These are phyloP conservation scores for Lycodopsis pacificus DNA, from an alignment of 2,797 vertebrate species.

Conservation along the genomic window DNA sequence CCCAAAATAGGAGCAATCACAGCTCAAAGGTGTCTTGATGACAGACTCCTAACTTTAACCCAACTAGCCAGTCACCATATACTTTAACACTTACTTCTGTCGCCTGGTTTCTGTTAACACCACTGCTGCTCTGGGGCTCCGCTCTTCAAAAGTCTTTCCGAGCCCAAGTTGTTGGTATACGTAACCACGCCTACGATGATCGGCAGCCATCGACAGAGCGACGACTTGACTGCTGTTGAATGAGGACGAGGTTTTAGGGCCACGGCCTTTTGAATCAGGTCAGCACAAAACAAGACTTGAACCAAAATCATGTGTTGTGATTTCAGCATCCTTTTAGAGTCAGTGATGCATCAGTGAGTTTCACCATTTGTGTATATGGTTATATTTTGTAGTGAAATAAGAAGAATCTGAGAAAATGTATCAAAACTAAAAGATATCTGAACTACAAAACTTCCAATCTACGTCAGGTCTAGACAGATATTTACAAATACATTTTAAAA, in stretches of 20 bases:
- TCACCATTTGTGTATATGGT: background rate
- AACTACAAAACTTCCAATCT: constrained; percentile 11
- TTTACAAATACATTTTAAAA: constrained; percentile 16
- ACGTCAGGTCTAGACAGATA: background rate
- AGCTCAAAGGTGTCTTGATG: background rate
- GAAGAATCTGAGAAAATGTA: background rate
- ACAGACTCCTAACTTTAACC: constrained; percentile 4
- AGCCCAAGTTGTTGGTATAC: background rate
- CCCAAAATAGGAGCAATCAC: background rate
- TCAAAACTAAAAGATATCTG: background rate
- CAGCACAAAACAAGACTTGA: background rate
- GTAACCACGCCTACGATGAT: background rate
- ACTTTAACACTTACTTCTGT: constrained; percentile 13
- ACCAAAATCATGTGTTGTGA: too few relatives aligned
- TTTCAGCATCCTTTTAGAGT: background rate
- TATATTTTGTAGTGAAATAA: background rate
- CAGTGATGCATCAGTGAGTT: background rate
- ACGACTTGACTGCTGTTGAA: constrained; percentile 9
- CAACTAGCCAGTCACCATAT: background rate
- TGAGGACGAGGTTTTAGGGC: constrained; percentile 4
- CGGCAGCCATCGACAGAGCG: background rate
- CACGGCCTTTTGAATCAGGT: background rate
- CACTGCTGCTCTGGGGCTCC: constrained; percentile 6
- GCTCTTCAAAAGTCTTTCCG: background rate
- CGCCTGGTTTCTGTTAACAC: constrained; percentile 5